Evolutionary conservation across 2,113 vertebrate genomes (phyloP), one percentile per base, ranked within the genome.

Genomic region (Vulpes vulpes): DNA sequence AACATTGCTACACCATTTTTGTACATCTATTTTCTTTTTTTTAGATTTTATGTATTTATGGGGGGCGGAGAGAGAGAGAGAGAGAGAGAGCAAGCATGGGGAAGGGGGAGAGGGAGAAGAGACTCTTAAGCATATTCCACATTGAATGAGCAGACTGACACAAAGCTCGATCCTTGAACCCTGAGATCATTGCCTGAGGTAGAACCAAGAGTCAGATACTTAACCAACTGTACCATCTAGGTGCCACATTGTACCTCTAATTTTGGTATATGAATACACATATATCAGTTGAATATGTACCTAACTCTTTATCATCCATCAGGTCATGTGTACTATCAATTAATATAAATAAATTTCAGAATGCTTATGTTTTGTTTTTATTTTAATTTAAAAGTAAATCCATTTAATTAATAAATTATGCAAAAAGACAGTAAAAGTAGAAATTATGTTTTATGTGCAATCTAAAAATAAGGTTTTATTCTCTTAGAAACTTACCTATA

Each of bases 381-480:
- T 86, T 74, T 8, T 2, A 74, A 30, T 60, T 95, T n/a, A 55
- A 83, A 94, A 83, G 23, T 67, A 60, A 96, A 93, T 91, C 27
- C 43, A 64, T 0, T 86, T 43, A 69, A 23, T 0, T 43, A 30
- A 1, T 69, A 51, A 27, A 51, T 67, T 25, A 78, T 69, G 27
- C 43, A 43, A 55, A 80, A 60, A 73, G 25, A 38, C 5, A 69
- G 8, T n/a, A 80, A 30, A 87, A 96, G 65, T 16, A 84, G 4
- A 92, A 90, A 76, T 62, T 64, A 27, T n/a, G 0, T 35, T 87
- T 11, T 65, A 38, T 57, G 8, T 11, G 16, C 86, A 20, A 60
- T 62, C 53, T 55, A 74, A 89, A 79, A 92, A 12, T 79, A 93
- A 35, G 2, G 25, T 79, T 87, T 91, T 69, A n/a, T 65, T 22